phyloP scores from a whole-genome alignment of 2,888 invertebrate genomes.

The Luperina testacea region DNA sequence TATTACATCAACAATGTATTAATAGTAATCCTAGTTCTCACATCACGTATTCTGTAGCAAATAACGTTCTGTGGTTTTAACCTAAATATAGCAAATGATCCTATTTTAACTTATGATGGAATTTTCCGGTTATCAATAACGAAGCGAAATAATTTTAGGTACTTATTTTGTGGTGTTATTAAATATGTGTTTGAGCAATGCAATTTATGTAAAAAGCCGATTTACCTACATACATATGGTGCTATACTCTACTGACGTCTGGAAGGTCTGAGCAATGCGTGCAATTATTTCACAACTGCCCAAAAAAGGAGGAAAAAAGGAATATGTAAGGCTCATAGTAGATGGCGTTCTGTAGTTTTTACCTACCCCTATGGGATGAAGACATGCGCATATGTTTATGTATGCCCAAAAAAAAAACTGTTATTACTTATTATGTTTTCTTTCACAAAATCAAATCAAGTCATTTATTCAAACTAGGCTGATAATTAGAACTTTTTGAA shows the following conservation, averaged over 20 bases:
- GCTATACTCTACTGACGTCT: neutral
- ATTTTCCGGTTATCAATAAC: slow-evolving; percentile 21
- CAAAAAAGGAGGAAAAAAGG: neutral
- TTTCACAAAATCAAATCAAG: neutral
- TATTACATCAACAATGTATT: slow-evolving; percentile 3
- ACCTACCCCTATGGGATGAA: neutral
- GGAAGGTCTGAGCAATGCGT: neutral
- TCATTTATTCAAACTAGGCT: neutral
- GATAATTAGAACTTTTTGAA: neutral
- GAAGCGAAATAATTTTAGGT: neutral
- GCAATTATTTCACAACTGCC: neutral
- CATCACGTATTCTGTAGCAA: neutral
- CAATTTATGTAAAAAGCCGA: neutral
- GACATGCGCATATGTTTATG: neutral
- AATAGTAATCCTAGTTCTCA: slow-evolving; percentile 1
- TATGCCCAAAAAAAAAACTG: neutral
- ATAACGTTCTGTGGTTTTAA: slow-evolving; percentile 8
- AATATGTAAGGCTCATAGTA: neutral
- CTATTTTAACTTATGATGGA: slow-evolving; percentile 19
- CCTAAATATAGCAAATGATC: slow-evolving; percentile 20
- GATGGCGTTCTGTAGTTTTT: neutral
- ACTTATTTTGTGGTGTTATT: neutral
- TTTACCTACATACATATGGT: neutral
- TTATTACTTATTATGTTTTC: neutral
- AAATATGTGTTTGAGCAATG: neutral